Base-by-base conservation (phyloP, 2,797 vertebrate genomes). In the Sebastes miniatus region DNA sequence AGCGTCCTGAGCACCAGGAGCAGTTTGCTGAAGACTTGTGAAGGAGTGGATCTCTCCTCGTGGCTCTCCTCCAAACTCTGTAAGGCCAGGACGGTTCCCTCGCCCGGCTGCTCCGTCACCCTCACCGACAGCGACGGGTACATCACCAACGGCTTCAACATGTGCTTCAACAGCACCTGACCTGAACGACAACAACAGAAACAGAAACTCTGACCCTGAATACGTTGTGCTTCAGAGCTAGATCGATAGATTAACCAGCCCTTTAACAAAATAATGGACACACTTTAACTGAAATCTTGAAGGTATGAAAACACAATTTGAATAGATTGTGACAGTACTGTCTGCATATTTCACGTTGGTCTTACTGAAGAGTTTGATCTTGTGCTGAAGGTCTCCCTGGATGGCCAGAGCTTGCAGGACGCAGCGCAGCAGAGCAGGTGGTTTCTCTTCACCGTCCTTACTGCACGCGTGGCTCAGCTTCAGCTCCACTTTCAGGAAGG, bases 321-420 rank as follows among this genome's bases (percentile, higher is more conserved):
- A 47, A 11, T 3, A 39, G 4, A 22, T 9, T 1, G 25, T 22
- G 22, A 22, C n/a, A 57, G 2, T 4, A 20, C 8, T 22, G 36
- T 39, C 12, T 39, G 72, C 16, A 25, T 5, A 13, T 57, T 63
- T 18, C 52, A 64, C 1, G 31, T 10, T 2, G 6, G 32, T 58
- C 95, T 96, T 96, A 99, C 99, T 97, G 87, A 99, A 99, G 9
- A 94, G 93, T 67, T 97, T 97, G 69, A 99, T 94, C 83, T 96
- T 99, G 90, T 93, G 90, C 71, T 94, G 96, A 57, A 99, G 96
- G 47, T 99, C 97, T 83, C 97, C 97, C 47, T 99, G 96, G 86
- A 98, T 83, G 74, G 96, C 96, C 77, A 99, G 93, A 0, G 98
- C 97, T 88, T 97, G 96, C 58, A 99, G 95, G 71, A 99, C 94